phyloP scores from a whole-genome alignment of 2,113 vertebrate genomes.

The Apus apus region DNA sequence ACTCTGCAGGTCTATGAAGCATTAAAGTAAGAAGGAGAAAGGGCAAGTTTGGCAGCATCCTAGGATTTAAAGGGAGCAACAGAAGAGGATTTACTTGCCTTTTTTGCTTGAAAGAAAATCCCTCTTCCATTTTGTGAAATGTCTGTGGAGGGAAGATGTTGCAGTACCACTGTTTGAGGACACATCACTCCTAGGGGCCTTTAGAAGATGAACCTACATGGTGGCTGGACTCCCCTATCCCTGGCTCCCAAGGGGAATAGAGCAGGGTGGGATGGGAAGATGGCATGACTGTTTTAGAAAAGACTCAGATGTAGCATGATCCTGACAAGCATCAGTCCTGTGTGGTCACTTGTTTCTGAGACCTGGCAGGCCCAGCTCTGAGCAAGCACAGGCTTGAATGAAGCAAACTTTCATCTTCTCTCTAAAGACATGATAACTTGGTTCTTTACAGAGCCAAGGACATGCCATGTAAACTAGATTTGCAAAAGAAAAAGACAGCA shows the following conservation, averaged over 20 bases:
- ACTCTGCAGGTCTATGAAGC: slow-evolving; percentile 42
- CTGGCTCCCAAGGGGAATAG: not conserved
- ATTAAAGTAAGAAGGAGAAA: slow-evolving; percentile 36
- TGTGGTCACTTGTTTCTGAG: not conserved
- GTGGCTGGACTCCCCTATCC: not conserved
- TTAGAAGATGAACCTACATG: not conserved
- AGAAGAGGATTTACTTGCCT: slow-evolving; percentile 34
- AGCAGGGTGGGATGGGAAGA: not conserved
- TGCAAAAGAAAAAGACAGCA: not conserved
- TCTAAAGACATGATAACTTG: not conserved
- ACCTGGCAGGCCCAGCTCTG: not conserved
- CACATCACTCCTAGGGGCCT: not conserved
- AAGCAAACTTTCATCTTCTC: slow-evolving; percentile 8
- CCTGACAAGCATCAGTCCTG: not conserved
- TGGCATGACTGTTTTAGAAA: not conserved
- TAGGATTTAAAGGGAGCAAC: slow-evolving; percentile 11
- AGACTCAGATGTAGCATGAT: not conserved
- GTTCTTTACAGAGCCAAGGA: slow-evolving; percentile 17
- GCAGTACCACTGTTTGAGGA: not conserved
- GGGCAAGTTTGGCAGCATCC: not conserved
- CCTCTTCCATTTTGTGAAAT: not conserved
- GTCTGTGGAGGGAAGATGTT: not conserved
- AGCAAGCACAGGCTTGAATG: not conserved
- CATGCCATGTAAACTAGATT: not conserved
- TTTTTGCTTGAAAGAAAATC: slow-evolving; percentile 23